Percentiles rank a stretch among this genome's conserved stretches.
Evolutionary conservation across 2,797 vertebrate species (phyloP).

Genomic region (Fistularia commersonii): DNA sequence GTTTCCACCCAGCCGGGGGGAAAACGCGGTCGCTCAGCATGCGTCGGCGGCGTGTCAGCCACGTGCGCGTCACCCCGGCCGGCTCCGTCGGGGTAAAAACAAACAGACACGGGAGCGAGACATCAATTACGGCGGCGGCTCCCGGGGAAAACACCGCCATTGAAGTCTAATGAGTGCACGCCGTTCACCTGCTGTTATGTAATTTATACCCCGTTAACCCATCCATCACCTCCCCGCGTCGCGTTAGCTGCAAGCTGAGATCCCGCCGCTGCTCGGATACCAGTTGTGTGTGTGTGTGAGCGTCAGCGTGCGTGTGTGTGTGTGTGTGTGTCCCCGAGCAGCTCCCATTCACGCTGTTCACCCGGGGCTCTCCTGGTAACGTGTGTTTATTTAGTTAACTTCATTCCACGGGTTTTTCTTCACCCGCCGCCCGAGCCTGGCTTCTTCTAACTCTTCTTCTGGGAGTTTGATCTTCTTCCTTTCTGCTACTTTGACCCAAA

Average conservation of each 20-base stretch:
- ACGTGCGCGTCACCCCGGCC: conserved; percentile 58
- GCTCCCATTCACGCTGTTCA: too few species aligned
- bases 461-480: too few species aligned
- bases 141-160: conserved; percentile 69
- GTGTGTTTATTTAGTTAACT: too few species aligned
- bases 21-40: conserved; percentile 52
- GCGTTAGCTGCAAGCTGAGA: conserved; percentile 40
- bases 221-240: conserved; percentile 61
- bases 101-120: conserved; percentile 67
- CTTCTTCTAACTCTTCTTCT: too few species aligned
- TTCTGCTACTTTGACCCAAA: too few species aligned
- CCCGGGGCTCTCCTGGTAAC: too few species aligned
- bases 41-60: conserved; percentile 55
- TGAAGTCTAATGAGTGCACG: conserved; percentile 69
- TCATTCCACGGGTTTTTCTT: too few species aligned
- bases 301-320: conserved; percentile 22
- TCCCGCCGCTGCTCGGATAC: conserved; percentile 22
- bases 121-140: conserved; percentile 68
- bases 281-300: neutral
- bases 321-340: too few species aligned
- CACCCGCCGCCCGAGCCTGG: too few species aligned
- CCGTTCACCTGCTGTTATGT: conserved; percentile 69
- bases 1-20: conserved; percentile 26
- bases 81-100: conserved; percentile 57
- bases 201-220: conserved; percentile 69